Base-by-base conservation (phyloP, 2,888 invertebrate species). In the Gortyna flavago region DNA sequence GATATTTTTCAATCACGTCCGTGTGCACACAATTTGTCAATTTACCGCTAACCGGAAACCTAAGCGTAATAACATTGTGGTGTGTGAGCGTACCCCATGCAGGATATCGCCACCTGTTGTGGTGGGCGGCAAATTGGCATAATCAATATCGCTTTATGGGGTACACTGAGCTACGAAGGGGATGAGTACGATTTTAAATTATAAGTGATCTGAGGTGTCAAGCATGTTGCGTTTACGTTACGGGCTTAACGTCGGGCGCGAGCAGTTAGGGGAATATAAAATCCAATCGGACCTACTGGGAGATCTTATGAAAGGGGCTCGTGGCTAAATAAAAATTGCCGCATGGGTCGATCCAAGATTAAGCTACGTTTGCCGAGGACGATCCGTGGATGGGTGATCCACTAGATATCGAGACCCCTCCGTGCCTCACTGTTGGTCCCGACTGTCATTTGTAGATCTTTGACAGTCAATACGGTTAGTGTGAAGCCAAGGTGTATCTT, bases 101-200 rank as follows among this genome's bases (percentile, higher is more conserved):
- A 82, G 66, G 66, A 77, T 83, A 70, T 62, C 16, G 9, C 82
- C 80, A 82, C 80, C 80, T 83, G 69, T 76, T 77, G 83, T 25
- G n/a, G n/a, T 70, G 44, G 32, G 44, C 77, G 66, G 77, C 66
- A 77, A 83, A 82, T 80, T 75, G 80, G 65, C 69, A 75, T 69
- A 81, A 80, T 80, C 80, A 69, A 80, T 81, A 81, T 69, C 29
- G 41, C 35, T 74, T 69, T 75, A 68, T 29, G 35, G 57, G 41
- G 8, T 41, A 75, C 51, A 51, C 18, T 32, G 48, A 35, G 29
- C 75, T 51, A 54, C 69, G 32, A 38, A 38, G 57, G 57, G 25
- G 64, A 62, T 72, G 72, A n/a, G n/a, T 59, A 72, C 16, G 57
- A 44, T 32, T 74, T 44, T n/a, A 71, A 57, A 35, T 18, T 44